A percentile compares a stretch with the other conserved stretches of the same genome.
These are phyloP conservation scores for Anoura caudifer DNA, from an alignment of 2,113 vertebrate species.

Conservation along the genomic window DNA sequence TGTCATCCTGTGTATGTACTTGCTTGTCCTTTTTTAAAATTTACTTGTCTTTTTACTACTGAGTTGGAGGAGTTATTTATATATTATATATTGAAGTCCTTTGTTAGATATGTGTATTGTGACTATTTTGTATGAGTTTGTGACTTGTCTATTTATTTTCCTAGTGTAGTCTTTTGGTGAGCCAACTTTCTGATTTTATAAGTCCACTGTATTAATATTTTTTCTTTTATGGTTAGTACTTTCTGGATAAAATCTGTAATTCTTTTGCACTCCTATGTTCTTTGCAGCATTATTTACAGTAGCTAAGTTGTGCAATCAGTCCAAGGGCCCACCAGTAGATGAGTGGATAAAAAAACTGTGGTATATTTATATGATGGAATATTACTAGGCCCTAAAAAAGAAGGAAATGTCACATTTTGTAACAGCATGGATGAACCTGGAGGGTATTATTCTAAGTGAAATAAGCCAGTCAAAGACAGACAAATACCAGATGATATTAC, in stretches of 20 bases:
- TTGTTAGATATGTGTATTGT: neutral
- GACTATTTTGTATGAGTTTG: neutral
- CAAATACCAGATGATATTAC: neutral
- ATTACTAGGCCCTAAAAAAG: neutral
- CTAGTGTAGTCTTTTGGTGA: neutral
- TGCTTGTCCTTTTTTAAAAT: neutral
- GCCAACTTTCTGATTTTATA: neutral
- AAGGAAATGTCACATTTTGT: neutral
- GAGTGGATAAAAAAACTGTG: neutral
- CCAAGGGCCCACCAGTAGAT: too few species aligned
- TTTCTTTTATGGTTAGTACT: neutral
- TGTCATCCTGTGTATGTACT: neutral
- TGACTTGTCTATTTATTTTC: neutral
- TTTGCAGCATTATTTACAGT: too few species aligned
- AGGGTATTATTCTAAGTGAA: neutral
- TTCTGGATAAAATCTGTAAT: neutral
- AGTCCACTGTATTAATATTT: neutral
- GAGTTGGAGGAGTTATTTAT: neutral
- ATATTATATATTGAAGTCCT: neutral
- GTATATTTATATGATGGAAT: neutral
- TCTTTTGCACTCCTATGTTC: neutral
- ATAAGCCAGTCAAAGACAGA: neutral
- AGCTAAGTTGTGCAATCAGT: too few species aligned
- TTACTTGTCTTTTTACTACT: neutral
- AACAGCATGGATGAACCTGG: neutral